Evolutionary conservation across 1,140 invertebrate genomes (phyloP), one percentile per base, ranked within the genome.

Genomic region (Theocolax elegans): DNA sequence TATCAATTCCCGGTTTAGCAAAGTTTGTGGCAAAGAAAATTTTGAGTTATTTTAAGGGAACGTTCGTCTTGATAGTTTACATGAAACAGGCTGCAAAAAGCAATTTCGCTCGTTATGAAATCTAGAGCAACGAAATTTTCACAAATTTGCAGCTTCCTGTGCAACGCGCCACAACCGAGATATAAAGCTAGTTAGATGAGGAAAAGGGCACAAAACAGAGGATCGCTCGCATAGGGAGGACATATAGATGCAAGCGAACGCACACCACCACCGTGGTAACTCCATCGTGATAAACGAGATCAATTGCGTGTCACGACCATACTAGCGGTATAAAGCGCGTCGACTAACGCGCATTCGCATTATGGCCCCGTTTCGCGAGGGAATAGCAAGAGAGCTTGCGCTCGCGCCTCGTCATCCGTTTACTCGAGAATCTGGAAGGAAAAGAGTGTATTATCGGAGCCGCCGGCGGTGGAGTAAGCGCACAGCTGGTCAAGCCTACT

Each of bases 71-170:
- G n/a, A n/a, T n/a, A n/a, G n/a, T n/a, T n/a, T n/a, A n/a, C n/a
- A n/a, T n/a, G 19, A 13, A n/a, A 10, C 3, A 19, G 9, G 12
- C 2, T 27, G 23, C 25, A 54, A 17, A n/a, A n/a, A 19, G 15
- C 21, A 42, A 58, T 58, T 58, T n/a, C 10, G 19, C 21, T 42
- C 54, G 54, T 58, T 58, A 44, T 44, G 8, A 40, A 51, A 64
- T 64, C 46, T 51, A 40, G 60, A 64, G 46, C 60, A 25, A n/a
- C 29, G 21, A 51, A 51, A 64, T 51, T 51, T 64, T 51, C 46
- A 27, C 46, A 64, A 64, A 64, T 40, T 51, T 54, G 58, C 67
- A 21, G 63, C 27, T 60, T 58, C 73, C 68, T 46, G 23, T 56
- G 31, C n/a, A n/a, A n/a, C n/a, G n/a, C n/a, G n/a, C n/a, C n/a